Base-by-base conservation (phyloP, 2,797 vertebrate genomes). In the Anguilla anguilla region DNA sequence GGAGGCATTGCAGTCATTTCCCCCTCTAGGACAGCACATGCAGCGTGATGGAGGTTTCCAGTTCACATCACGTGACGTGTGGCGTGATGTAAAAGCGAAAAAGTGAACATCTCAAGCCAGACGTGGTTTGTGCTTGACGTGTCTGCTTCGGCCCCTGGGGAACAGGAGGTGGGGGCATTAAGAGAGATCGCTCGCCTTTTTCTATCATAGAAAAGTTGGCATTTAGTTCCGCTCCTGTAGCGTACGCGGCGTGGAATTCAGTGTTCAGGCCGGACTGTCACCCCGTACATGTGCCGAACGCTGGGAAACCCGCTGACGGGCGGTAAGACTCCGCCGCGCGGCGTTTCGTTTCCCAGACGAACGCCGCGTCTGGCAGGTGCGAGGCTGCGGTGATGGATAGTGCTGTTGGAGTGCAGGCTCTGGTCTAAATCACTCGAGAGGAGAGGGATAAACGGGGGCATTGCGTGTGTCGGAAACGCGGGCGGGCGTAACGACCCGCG, bases 231-330 rank as follows among this genome's bases (percentile, higher is more conserved):
- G 5, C 85, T 46, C 15, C 87, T 39, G 25, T 89, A 89, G 88
- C 72, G 35, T 89, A 86, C 85, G 86, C 55, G 85, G 88, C 85
- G 88, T 91, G 88, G 89, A 92, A 92, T 92, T 90, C 86, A 90
- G 90, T 89, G 88, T 93, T 92, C 91, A 91, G 90, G 72, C 91
- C 85, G 84, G 59, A 83, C 88, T 91, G 91, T 94, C 1, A 35
- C 90, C 92, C 19, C 17, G 85, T 88, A 87, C 87, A 86, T 74
- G 89, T 91, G 89, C 91, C 92, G 89, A 87, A 92, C 91, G 89
- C 69, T 91, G 90, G 87, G 88, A 89, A 90, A 90, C 90, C 87
- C 87, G 87, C 46, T 46, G 43, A 51, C 43, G 59, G 6, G 35
- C 46, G 1, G 28, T 35, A 31, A 35, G 79, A 83, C 5, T 35